Conservation (phyloP, 2,113 vertebrate genomes). For the Callionymus lyra region DNA sequence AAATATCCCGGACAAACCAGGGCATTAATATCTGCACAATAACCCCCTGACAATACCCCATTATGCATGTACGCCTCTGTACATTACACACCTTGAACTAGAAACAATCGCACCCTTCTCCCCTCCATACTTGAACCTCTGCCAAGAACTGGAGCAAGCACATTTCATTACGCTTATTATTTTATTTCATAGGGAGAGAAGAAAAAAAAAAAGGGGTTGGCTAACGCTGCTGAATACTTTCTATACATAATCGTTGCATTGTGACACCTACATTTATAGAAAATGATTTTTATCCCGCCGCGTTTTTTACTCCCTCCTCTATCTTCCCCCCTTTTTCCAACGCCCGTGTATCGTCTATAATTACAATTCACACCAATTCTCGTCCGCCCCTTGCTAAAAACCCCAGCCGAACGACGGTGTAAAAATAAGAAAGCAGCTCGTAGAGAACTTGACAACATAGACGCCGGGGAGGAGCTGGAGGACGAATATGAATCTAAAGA, state of each 20-base stretch:
- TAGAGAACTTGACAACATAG: conserved; percentile 44
- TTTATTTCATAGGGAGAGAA: conserved; percentile 42
- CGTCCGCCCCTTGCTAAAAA: conserved; percentile 50
- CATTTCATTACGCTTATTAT: conserved; percentile 46
- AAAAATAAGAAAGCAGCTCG: conserved; percentile 48
- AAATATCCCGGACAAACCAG: conserved; percentile 59
- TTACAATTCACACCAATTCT: conserved; percentile 61
- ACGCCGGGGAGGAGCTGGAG: conserved; percentile 17
- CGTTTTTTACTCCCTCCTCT: conserved; percentile 59
- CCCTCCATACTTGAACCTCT: conserved; percentile 57
- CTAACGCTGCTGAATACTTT: conserved; percentile 30
- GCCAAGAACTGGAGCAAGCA: conserved; percentile 48
- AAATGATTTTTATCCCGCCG: conserved; percentile 62
- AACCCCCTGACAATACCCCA: conserved; percentile 67
- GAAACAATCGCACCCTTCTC: conserved; percentile 60
- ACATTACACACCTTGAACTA: conserved; percentile 69
- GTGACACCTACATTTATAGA: conserved; percentile 59
- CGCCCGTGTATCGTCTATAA: conserved; percentile 61
- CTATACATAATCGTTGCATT: conserved; percentile 63
- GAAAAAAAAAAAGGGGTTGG: conserved; percentile 12
- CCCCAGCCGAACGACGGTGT: conserved; percentile 37
- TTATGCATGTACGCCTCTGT: conserved; percentile 68
- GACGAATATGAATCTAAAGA: conserved; percentile 28
- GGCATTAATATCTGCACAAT: conserved; percentile 68
- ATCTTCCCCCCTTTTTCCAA: conserved; percentile 57